Base-by-base conservation (phyloP, 2,888 invertebrate genomes). In the Neoitamus cyanurus region DNA sequence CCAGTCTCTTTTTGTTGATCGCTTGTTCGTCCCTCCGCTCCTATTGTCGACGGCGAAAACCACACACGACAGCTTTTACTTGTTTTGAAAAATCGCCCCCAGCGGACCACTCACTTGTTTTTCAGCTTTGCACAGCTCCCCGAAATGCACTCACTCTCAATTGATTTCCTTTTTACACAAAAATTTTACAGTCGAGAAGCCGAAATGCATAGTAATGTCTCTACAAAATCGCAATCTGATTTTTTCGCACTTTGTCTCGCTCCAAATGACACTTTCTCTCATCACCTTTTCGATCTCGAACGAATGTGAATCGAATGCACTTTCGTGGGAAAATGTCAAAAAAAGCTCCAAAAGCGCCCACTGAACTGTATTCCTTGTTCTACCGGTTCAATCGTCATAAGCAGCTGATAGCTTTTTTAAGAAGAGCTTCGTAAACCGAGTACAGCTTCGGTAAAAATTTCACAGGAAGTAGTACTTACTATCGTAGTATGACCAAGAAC, bases 181-280 rank as follows among this genome's bases (percentile, higher is more conserved):
- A 75, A 75, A 75, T 75, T 75, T 75, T 42, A 75, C 42, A 25
- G 30, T 25, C 42, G 46, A 28, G n/a, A 28, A 46, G 75, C 75
- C 34, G 42, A 75, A 75, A 28, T 9, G 42, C 42, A 75, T 42
- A 75, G 37, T 11, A 72, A 37, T 75, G 42, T 42, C 25, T 25
- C 20, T 25, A 42, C 75, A 37, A n/a, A 75, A 75, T 75, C 75
- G 75, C 75, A 75, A 75, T 75, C 42, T 75, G 42, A 42, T 11
- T 25, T 75, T 75, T 42, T 75, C 75, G 42, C 75, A 75, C 75
- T 42, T 37, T 75, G 37, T 75, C 75, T 75, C 42, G 75, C 75
- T 75, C 75, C 42, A 42, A 75, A 28, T 75, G 75, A 75, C 75
- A 75, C 75, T 75, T 75, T 75, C 75, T 42, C 75, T 42, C 75